These are phyloP conservation scores for Sialis lutaria DNA, from an alignment of 2,888 invertebrate genomes.

Conservation along the genomic window DNA sequence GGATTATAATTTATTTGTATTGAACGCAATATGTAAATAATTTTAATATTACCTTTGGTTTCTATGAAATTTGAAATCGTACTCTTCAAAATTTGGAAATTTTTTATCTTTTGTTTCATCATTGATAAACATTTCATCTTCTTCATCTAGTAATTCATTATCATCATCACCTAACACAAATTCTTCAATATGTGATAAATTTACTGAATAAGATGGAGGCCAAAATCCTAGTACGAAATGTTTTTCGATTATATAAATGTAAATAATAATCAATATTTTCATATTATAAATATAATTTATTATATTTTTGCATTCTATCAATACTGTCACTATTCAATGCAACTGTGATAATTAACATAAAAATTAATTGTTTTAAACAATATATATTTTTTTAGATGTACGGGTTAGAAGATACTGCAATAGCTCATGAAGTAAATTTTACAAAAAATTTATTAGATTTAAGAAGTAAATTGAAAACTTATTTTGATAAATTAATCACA, in stretches of 20 bases:
- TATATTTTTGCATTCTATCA: background rate
- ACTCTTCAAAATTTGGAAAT: conserved; percentile 15
- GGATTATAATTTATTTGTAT: too few species aligned
- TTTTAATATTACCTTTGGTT: conserved; percentile 17
- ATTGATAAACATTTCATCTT: conserved; percentile 20
- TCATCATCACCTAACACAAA: conserved; percentile 22
- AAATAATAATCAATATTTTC: too few species aligned
- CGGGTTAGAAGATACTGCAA: conserved; percentile 41
- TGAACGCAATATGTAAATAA: too few species aligned
- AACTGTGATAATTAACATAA: background rate
- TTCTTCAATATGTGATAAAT: conserved; percentile 20
- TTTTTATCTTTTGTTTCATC: conserved; percentile 25
- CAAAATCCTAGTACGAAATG: conserved; percentile 12
- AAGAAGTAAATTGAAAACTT: conserved; percentile 19
- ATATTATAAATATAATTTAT: background rate
- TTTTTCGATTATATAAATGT: too few species aligned
- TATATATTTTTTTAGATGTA: conserved; percentile 39
- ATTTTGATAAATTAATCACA: conserved; percentile 16
- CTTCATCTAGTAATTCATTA: conserved; percentile 21
- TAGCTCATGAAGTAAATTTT: conserved; percentile 50
- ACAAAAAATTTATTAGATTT: conserved; percentile 39
- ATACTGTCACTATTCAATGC: background rate
- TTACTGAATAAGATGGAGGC: conserved; percentile 22
- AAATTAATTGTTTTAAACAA: background rate
- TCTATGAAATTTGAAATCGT: conserved; percentile 18